A percentile compares a stretch with the other conserved stretches of the same genome.
These are phyloP conservation scores for Sebastes itinus DNA, from an alignment of 2,797 vertebrate genomes.

Conservation along the genomic window DNA sequence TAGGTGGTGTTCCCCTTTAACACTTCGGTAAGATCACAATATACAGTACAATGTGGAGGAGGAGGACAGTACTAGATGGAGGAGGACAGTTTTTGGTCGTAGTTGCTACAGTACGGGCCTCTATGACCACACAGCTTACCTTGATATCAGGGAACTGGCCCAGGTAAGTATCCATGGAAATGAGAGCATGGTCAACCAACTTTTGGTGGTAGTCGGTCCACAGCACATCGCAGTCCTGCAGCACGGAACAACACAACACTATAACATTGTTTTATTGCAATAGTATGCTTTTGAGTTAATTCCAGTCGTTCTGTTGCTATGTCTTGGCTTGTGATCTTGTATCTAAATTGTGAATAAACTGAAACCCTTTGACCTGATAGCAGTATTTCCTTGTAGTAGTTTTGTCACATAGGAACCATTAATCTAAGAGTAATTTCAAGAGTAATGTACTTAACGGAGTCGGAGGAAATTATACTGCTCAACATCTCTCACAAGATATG, in stretches of 20 bases:
- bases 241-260: slow-evolving; percentile 22
- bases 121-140: slow-evolving; percentile 72
- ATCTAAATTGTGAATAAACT: neutral
- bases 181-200: slow-evolving; percentile 96
- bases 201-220: slow-evolving; percentile 99
- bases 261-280: neutral
- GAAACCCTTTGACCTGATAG: slow-evolving; percentile 8
- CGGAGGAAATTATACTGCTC: neutral
- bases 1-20: no score
- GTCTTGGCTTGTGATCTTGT: neutral
- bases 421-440: neutral
- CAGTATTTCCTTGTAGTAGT: neutral
- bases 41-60: neutral
- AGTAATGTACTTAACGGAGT: neutral
- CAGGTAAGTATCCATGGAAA: slow-evolving; percentile 99
- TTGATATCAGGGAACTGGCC: slow-evolving; percentile 99
- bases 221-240: slow-evolving; percentile 94
- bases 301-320: neutral
- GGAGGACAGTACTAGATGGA: no score
- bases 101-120: no score
- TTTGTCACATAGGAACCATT: neutral
- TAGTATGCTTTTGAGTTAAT: neutral
- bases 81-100: neutral
- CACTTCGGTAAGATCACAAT: neutral
- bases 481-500: neutral